Conservation (phyloP, 2,888 invertebrate genomes). For the Andrena praecox region DNA sequence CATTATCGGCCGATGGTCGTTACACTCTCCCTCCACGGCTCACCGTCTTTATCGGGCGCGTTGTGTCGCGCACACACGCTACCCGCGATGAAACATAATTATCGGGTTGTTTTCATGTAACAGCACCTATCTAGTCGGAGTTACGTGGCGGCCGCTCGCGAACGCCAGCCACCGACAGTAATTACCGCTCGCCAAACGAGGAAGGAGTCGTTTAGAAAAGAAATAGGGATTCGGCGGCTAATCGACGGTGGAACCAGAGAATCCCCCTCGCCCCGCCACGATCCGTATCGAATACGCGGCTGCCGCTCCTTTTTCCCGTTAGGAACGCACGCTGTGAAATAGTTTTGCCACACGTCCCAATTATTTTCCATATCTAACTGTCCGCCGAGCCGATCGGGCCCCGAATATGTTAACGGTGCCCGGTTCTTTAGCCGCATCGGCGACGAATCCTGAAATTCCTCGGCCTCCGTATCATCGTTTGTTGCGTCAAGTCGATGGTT, state of each 20-base stretch:
- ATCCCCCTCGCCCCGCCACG: conserved; percentile 21
- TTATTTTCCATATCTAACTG: conserved; percentile 25
- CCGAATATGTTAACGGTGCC: conserved; percentile 23
- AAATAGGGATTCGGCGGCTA: conserved; percentile 34
- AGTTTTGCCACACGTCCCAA: conserved; percentile 29
- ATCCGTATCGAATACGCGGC: conserved; percentile 4
- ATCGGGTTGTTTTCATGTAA: conserved; percentile 48
- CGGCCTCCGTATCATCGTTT: background rate
- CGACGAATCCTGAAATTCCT: background rate
- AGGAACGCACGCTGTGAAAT: conserved; percentile 38
- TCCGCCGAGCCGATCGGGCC: background rate
- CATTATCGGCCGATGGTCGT: conserved; percentile 41
- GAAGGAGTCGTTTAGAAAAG: conserved; percentile 53
- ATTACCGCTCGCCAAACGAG: conserved; percentile 38
- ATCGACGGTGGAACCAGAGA: conserved; percentile 21
- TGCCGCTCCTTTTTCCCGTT: conserved; percentile 31
- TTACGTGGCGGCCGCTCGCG: conserved; percentile 43
- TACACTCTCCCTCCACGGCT: conserved; percentile 18
- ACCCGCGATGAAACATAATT: conserved; percentile 45
- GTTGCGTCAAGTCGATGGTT: background rate
- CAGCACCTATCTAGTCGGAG: conserved; percentile 36
- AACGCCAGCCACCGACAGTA: conserved; percentile 26
- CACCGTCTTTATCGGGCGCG: conserved; percentile 27
- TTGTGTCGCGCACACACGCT: conserved; percentile 11
- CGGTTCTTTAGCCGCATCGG: background rate